phyloP scores from a whole-genome alignment of 2,888 invertebrate species.

The Plemyria rubiginata region DNA sequence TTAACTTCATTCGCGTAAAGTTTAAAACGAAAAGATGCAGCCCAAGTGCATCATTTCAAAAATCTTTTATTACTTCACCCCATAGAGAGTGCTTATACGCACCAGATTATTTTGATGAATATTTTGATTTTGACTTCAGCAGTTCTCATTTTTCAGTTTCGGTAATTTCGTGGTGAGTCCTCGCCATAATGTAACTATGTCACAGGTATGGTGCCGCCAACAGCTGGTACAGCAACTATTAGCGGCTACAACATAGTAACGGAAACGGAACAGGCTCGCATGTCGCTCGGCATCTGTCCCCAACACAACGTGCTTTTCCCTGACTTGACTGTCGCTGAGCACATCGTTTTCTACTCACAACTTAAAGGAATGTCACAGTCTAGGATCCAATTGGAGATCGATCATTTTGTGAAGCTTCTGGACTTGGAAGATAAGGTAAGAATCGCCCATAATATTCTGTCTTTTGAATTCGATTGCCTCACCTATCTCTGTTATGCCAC shows the following conservation, averaged over 20 bases:
- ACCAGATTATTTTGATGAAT: too few species aligned
- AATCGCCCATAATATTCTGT: too few species aligned
- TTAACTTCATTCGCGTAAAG: too few species aligned
- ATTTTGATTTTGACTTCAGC: too few species aligned
- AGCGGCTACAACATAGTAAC: constrained; percentile 89
- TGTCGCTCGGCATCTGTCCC: constrained; percentile 92
- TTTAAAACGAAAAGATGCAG: too few species aligned
- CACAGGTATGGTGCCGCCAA: constrained; percentile 87
- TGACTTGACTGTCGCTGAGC: constrained; percentile 92
- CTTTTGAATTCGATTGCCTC: too few species aligned
- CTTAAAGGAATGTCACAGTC: constrained; percentile 86
- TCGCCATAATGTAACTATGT: not conserved
- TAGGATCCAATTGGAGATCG: constrained; percentile 86
- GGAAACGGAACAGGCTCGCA: constrained; percentile 89
- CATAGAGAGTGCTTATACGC: too few species aligned
- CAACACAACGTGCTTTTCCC: constrained; percentile 95
- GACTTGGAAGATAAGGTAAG: constrained; percentile 87
- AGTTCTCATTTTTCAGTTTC: too few species aligned
- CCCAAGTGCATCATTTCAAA: too few species aligned
- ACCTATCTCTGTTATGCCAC: too few species aligned
- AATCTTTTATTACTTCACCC: too few species aligned
- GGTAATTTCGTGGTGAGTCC: too few species aligned
- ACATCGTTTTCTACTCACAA: constrained; percentile 92
- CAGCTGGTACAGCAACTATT: constrained; percentile 89
- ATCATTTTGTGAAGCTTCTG: constrained; percentile 87